Evolutionary conservation across 2,113 vertebrate species (phyloP).

Genomic region (Verasper variegatus): DNA sequence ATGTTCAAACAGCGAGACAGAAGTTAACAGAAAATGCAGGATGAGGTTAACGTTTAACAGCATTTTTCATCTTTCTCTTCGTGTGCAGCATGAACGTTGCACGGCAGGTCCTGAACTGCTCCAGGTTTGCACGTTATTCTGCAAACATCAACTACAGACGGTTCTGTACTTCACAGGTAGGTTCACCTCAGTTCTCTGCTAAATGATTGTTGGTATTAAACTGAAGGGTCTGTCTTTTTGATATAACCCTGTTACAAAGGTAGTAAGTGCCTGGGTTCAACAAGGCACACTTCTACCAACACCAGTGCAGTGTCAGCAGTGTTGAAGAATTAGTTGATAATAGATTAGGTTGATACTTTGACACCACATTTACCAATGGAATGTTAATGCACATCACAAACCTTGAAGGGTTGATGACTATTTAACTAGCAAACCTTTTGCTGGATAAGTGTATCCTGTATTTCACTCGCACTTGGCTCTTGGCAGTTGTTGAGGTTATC

Average conservation of each 20-base stretch:
- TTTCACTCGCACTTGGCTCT: background rate
- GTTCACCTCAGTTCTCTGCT: background rate
- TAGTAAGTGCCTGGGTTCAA: too few relatives aligned
- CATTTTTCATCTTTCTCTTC: background rate
- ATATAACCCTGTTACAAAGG: too few relatives aligned
- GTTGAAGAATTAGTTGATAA: background rate
- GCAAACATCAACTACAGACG: constrained; percentile 24
- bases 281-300: too few relatives aligned
- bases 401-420: background rate
- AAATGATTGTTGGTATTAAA: background rate
- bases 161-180: constrained; percentile 72
- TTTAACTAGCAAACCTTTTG: background rate
- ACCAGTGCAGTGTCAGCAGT: background rate
- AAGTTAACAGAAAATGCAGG: background rate
- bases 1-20: too few relatives aligned
- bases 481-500: background rate
- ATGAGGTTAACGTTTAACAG: background rate
- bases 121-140: constrained; percentile 27
- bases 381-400: background rate
- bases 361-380: too few relatives aligned
- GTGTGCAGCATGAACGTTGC: constrained; percentile 70
- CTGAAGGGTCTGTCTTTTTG: background rate
- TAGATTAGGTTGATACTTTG: background rate
- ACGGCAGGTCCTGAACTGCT: constrained; percentile 22
- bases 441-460: background rate